Base-by-base conservation (phyloP, 2,113 vertebrate species). In the Lophochroa leadbeateri region DNA sequence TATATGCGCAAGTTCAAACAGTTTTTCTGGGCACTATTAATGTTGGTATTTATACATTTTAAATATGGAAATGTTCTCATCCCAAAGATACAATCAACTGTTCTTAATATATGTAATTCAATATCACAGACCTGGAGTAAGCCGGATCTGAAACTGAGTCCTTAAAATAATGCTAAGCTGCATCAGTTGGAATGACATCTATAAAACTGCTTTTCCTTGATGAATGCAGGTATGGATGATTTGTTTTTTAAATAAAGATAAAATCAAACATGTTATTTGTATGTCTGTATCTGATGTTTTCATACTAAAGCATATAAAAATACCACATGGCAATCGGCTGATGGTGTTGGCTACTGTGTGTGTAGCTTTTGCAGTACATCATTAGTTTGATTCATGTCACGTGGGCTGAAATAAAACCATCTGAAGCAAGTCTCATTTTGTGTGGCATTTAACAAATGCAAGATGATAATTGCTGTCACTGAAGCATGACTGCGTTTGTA, bases 381-480 rank as follows among this genome's bases (percentile, higher is more conserved):
- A 17, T n/a, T 13, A 43, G 39, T 55, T 82, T 81, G 50, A 81
- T 71, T 88, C 52, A 37, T 72, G 72, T 94, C 55, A 63, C 70
- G 61, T 68, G 65, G 70, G 69, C 86, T 86, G 83, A 60, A 92
- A 63, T 85, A 71, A 82, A 88, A 39, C 64, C 61, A 44, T 88
- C 86, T 80, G 75, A 90, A 82, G 70, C 63, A 69, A 63, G 41
- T 46, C 58, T 88, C 60, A 33, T 93, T 95, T 90, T 71, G 31
- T 60, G 9, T 74, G 82, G 85, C 88, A 90, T 83, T 93, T 96
- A 90, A 43, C 81, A 81, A 86, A 35, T 52, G 20, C 3, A 2
- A 90, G 86, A 39, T 84, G 90, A 35, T 90, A 93, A 93, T 88
- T 95, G 83, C 81, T 96, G 60, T 53, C 72, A 33, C 80, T 71